Percentiles rank a stretch among this genome's conserved stretches.
phyloP scores from a whole-genome alignment of 1,140 invertebrate species.

The Drosophila kanapiae region DNA sequence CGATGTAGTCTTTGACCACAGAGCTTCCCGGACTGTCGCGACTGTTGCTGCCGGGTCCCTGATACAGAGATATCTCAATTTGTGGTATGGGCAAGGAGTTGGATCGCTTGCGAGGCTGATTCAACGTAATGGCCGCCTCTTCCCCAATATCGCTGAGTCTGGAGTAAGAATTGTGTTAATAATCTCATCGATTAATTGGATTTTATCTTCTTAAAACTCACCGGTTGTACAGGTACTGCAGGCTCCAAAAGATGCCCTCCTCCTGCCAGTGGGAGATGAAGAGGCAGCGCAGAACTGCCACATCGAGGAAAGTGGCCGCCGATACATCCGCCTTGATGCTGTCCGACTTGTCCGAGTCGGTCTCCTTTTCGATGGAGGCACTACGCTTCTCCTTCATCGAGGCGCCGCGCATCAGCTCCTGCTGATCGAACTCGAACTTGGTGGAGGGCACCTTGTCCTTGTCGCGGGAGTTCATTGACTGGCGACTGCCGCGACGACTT shows the following conservation, averaged over 20 bases:
- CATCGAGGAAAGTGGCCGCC: conserved; percentile 98
- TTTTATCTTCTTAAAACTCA: neutral
- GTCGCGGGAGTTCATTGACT: conserved; percentile 79
- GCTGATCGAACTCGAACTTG: conserved; percentile 84
- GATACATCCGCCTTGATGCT: conserved; percentile 88
- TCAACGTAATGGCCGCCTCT: conserved; percentile 90
- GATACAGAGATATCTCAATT: conserved; percentile 94
- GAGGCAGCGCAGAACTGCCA: conserved; percentile 97
- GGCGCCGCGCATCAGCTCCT: conserved; percentile 76
- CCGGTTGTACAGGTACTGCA: conserved; percentile 97
- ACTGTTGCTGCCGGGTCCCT: conserved; percentile 90
- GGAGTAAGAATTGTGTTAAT: conserved; percentile 21
- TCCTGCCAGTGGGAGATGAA: conserved; percentile 99
- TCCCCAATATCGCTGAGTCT: conserved; percentile 93
- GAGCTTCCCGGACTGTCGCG: conserved; percentile 86
- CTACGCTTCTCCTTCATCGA: conserved; percentile 87
- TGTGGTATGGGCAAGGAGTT: conserved; percentile 97
- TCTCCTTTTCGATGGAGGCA: conserved; percentile 86
- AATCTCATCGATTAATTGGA: too few species aligned
- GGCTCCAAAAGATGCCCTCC: conserved; percentile 98
- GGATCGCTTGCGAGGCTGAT: conserved; percentile 92
- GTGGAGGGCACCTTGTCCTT: conserved; percentile 79
- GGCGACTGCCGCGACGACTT: conserved; percentile 79
- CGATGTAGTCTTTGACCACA: conserved; percentile 90
- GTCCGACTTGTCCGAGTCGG: conserved; percentile 84